Evolutionary conservation across 1,140 invertebrate genomes (phyloP).

Genomic region (Drosophila ambigua): DNA sequence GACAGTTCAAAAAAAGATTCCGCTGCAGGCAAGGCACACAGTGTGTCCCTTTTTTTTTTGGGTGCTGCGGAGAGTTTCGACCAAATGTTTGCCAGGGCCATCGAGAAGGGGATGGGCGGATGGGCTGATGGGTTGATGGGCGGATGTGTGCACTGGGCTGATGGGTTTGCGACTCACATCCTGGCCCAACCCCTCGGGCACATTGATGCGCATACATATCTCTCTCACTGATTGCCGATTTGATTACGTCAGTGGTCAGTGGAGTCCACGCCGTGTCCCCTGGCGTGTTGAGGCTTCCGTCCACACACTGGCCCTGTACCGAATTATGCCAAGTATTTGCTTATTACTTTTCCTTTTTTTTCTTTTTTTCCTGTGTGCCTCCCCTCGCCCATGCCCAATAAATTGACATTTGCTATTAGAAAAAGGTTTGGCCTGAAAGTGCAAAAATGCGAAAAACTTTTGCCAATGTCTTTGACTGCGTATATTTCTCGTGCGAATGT

Average conservation of each 20-base stretch:
- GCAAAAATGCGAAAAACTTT: conserved; percentile 65
- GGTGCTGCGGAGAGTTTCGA: background rate
- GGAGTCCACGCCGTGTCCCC: conserved; percentile 42
- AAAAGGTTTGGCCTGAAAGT: conserved; percentile 75
- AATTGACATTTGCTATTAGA: conserved; percentile 75
- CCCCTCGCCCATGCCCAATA: conserved; percentile 33
- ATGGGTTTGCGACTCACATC: conserved; percentile 3
- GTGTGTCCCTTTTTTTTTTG: conserved; percentile 35
- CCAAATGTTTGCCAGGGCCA: conserved; percentile 35
- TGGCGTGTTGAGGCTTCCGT: conserved; percentile 49
- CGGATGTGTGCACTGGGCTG: background rate
- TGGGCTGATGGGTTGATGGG: background rate
- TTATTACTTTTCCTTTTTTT: conserved; percentile 67
- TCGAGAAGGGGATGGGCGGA: background rate
- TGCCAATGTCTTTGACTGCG: conserved; percentile 44
- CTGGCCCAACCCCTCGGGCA: conserved; percentile 53
- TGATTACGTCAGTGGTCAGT: conserved; percentile 70
- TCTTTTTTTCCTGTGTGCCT: conserved; percentile 18
- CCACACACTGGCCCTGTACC: conserved; percentile 29
- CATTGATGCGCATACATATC: conserved; percentile 69
- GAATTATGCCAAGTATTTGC: conserved; percentile 81
- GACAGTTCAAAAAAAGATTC: conserved; percentile 62
- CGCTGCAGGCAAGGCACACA: conserved; percentile 63
- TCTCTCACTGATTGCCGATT: conserved; percentile 74
- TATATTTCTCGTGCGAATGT: conserved; percentile 3